Conservation (phyloP, 1,140 invertebrate genomes). For the Reticulitermes speratus region DNA sequence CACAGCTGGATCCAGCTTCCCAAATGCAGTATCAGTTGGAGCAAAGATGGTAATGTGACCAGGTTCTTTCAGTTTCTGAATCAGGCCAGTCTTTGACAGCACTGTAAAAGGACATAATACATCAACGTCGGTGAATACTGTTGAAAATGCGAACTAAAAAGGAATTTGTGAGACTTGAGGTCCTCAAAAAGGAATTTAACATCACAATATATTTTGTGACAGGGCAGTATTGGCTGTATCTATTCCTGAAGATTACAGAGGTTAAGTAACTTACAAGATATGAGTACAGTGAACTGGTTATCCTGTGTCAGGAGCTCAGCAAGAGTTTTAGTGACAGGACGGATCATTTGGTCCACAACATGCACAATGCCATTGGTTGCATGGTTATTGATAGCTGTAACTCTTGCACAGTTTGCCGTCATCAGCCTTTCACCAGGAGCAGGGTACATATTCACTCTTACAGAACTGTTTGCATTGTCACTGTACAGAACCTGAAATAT, state of each 20-base stretch:
- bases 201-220: no score
- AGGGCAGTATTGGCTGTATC: background rate
- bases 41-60: slow-evolving; percentile 56
- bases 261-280: slow-evolving; percentile 45
- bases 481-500: slow-evolving; percentile 46
- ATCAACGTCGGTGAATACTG: background rate
- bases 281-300: slow-evolving; percentile 52
- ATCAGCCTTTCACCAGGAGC: slow-evolving; percentile 47
- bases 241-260: background rate
- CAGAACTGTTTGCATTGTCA: slow-evolving; percentile 51
- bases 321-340: slow-evolving; percentile 50
- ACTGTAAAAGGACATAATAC: slow-evolving; percentile 41
- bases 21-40: slow-evolving; percentile 52
- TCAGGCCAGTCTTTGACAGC: slow-evolving; percentile 45
- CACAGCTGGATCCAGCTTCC: slow-evolving; percentile 45
- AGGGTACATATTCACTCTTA: slow-evolving; percentile 62
- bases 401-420: slow-evolving; percentile 56
- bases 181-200: no score
- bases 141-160: no score
- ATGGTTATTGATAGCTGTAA: slow-evolving; percentile 46
- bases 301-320: slow-evolving; percentile 50
- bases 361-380: slow-evolving; percentile 58
- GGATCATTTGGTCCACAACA: slow-evolving; percentile 51
- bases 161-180: no score
- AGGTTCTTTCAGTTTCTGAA: slow-evolving; percentile 46